Percentiles rank a stretch among this genome's conserved stretches.
Evolutionary conservation across 1,140 invertebrate species (phyloP).

Genomic region (Hylyphantes graminicola): DNA sequence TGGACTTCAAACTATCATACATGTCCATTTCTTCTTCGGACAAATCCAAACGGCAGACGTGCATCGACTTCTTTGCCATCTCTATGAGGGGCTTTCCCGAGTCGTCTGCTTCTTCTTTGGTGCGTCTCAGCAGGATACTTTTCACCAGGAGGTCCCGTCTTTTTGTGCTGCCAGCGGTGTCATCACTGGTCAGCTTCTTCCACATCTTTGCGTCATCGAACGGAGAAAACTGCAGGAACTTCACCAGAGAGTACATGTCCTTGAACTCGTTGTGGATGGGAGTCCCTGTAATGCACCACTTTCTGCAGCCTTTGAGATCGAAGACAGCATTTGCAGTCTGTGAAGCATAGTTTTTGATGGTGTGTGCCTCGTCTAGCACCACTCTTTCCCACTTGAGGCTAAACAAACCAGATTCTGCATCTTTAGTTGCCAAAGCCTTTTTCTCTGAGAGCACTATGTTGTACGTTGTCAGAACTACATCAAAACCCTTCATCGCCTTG

Average conservation of each 20-base stretch:
- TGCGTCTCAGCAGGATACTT: conserved; percentile 83
- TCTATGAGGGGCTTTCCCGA: conserved; percentile 71
- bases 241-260: conserved; percentile 88
- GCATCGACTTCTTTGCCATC: conserved; percentile 76
- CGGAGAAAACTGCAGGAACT: conserved; percentile 62
- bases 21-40: conserved; percentile 79
- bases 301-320: conserved; percentile 72
- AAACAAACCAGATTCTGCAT: conserved; percentile 69
- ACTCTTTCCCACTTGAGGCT: conserved; percentile 84
- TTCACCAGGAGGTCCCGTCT: conserved; percentile 74
- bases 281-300: conserved; percentile 93
- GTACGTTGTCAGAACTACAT: conserved; percentile 73
- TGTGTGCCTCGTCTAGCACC: conserved; percentile 93
- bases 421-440: conserved; percentile 8
- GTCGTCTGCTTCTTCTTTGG: conserved; percentile 79
- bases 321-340: conserved; percentile 79
- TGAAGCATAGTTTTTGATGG: conserved; percentile 87
- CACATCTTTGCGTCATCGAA: conserved; percentile 45
- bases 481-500: conserved; percentile 70
- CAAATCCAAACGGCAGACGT: conserved; percentile 71
- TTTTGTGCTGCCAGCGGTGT: not conserved
- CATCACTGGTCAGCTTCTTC: conserved; percentile 20
- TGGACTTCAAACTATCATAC: conserved; percentile 71
- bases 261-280: conserved; percentile 94
- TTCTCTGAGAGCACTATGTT: conserved; percentile 27